These are phyloP conservation scores for Drosophila hamatofila DNA, from an alignment of 2,888 invertebrate species.

Conservation along the genomic window DNA sequence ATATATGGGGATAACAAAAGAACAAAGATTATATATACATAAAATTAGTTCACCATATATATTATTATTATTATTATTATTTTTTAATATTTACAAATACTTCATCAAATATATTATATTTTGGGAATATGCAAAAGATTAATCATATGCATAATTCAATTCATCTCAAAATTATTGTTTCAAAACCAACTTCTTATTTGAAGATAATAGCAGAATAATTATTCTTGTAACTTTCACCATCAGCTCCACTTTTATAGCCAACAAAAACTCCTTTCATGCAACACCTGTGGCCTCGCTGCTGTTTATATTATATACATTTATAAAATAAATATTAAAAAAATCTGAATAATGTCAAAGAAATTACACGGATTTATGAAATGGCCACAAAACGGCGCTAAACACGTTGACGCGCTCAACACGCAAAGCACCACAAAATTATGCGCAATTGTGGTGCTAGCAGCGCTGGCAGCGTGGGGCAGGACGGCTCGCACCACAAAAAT, in stretches of 20 bases:
- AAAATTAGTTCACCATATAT: no score
- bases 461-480: not conserved
- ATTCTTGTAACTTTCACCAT: not conserved
- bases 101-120: no score
- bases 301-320: not conserved
- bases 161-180: no score
- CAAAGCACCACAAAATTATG: constrained; percentile 60
- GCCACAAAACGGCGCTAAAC: constrained; percentile 77
- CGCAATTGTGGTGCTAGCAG: constrained; percentile 8
- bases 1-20: no score
- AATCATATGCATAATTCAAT: no score
- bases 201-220: not conserved
- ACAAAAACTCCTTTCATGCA: constrained; percentile 3
- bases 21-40: no score
- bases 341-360: constrained; percentile 47
- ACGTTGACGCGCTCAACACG: constrained; percentile 76
- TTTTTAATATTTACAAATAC: no score
- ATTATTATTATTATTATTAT: no score
- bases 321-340: constrained; percentile 20
- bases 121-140: no score
- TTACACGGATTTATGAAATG: constrained; percentile 70
- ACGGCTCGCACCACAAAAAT: constrained; percentile 15
- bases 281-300: not conserved
- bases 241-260: not conserved
- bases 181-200: not conserved